Conservation (phyloP, 2,888 invertebrate genomes). For the Halictus ligatus region DNA sequence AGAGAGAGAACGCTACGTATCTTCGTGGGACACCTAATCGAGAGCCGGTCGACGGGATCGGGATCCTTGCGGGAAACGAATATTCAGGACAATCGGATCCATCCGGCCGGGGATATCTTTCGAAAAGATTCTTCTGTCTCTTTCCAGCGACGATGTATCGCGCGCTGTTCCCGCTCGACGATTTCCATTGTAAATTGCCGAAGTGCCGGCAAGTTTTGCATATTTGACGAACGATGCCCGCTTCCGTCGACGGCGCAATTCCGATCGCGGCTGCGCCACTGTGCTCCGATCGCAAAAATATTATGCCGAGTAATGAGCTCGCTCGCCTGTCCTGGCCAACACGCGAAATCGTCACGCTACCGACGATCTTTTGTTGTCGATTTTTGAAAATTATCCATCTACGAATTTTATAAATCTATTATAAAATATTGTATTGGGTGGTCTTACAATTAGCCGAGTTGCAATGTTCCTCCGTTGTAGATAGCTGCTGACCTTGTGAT, state of each 20-base stretch:
- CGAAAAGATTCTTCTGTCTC: conserved; percentile 37
- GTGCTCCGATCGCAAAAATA: conserved; percentile 51
- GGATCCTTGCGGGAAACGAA: conserved; percentile 49
- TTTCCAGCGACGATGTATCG: conserved; percentile 30
- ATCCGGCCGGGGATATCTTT: conserved; percentile 39
- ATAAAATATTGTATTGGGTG: too few species aligned
- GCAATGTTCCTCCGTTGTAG: too few species aligned
- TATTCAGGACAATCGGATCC: conserved; percentile 48
- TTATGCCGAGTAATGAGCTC: not conserved
- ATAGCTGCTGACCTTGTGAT: too few species aligned
- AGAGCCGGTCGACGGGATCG: not conserved
- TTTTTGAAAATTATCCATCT: too few species aligned
- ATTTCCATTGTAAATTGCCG: conserved; percentile 75
- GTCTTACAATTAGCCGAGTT: too few species aligned
- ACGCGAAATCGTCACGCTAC: not conserved
- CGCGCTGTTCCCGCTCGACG: conserved; percentile 37
- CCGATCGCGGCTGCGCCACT: conserved; percentile 3
- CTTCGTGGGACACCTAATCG: not conserved
- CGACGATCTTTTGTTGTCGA: too few species aligned
- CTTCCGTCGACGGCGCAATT: conserved; percentile 19
- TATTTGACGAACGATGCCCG: conserved; percentile 69
- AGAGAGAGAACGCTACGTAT: not conserved
- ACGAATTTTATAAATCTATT: too few species aligned
- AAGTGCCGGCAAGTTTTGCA: conserved; percentile 71
- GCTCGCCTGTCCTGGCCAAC: not conserved